These are phyloP conservation scores for Acanthochromis polyacanthus DNA, from an alignment of 2,113 vertebrate species.

Conservation along the genomic window DNA sequence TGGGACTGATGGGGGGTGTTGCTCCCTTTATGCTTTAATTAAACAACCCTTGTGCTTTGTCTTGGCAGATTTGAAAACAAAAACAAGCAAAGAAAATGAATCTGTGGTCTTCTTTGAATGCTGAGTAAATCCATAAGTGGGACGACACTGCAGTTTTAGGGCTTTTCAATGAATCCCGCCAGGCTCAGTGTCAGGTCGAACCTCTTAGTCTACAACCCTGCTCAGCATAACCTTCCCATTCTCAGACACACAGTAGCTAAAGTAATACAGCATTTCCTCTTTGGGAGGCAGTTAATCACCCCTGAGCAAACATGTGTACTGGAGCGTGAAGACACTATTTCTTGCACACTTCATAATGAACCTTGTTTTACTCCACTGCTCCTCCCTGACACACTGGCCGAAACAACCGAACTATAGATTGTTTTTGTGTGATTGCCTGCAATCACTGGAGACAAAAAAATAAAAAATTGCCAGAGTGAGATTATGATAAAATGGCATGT, in stretches of 20 bases:
- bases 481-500: slow-evolving; percentile 23
- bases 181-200: slow-evolving; percentile 31
- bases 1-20: slow-evolving; percentile 55
- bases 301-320: slow-evolving; percentile 71
- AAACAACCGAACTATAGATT: slow-evolving; percentile 7
- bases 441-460: background rate
- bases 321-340: slow-evolving; percentile 76
- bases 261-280: slow-evolving; percentile 76
- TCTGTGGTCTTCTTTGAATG: slow-evolving; percentile 10
- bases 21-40: slow-evolving; percentile 78
- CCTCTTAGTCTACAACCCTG: slow-evolving; percentile 29
- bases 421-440: slow-evolving; percentile 30
- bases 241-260: slow-evolving; percentile 69
- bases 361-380: slow-evolving; percentile 62
- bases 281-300: slow-evolving; percentile 77
- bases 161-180: slow-evolving; percentile 29
- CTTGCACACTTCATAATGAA: slow-evolving; percentile 77
- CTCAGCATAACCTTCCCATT: slow-evolving; percentile 19
- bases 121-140: background rate
- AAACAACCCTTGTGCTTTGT: slow-evolving; percentile 63
- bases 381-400: slow-evolving; percentile 21
- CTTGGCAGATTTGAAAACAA: slow-evolving; percentile 21
- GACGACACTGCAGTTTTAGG: slow-evolving; percentile 3
- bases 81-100: slow-evolving; percentile 33
- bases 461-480: slow-evolving; percentile 4